A percentile compares a stretch with the other conserved stretches of the same genome.
Evolutionary conservation across 2,888 invertebrate species (phyloP).

Genomic region (Abrostola triplasia): DNA sequence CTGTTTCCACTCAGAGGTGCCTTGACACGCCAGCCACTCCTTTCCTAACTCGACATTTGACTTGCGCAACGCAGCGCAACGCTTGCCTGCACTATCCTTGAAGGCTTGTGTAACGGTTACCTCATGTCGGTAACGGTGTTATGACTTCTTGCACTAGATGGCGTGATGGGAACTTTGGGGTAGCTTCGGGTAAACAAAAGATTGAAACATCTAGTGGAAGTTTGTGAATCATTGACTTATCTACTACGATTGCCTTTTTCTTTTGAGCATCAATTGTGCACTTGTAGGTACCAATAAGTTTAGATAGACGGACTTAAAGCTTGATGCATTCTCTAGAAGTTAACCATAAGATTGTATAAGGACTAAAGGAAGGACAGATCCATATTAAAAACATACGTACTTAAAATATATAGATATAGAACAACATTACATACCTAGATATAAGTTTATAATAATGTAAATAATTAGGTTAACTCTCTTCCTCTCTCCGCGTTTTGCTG

Average conservation of each 20-base stretch:
- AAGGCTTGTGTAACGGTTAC: constrained; percentile 64
- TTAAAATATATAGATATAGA: no score
- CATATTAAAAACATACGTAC: no score
- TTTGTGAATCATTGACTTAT: constrained; percentile 21
- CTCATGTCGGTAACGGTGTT: constrained; percentile 52
- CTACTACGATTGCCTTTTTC: not conserved
- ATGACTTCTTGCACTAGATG: constrained; percentile 46
- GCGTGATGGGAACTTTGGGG: constrained; percentile 32
- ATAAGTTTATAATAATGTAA: no score
- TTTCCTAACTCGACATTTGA: constrained; percentile 83
- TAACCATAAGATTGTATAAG: no score
- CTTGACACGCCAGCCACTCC: constrained; percentile 79
- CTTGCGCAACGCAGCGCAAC: constrained; percentile 63
- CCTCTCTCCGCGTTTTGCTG: no score
- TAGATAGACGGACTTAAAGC: no score
- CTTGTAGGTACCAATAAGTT: no score
- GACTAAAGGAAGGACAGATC: no score
- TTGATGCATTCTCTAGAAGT: no score
- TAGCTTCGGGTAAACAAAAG: constrained; percentile 12
- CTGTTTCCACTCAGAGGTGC: constrained; percentile 57
- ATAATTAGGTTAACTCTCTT: no score
- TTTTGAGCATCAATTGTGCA: no score
- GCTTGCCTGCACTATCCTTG: constrained; percentile 65
- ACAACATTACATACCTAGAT: no score
- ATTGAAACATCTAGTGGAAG: constrained; percentile 15